Evolutionary conservation across 2,113 vertebrate species (phyloP).

Genomic region (Struthidea cinerea): DNA sequence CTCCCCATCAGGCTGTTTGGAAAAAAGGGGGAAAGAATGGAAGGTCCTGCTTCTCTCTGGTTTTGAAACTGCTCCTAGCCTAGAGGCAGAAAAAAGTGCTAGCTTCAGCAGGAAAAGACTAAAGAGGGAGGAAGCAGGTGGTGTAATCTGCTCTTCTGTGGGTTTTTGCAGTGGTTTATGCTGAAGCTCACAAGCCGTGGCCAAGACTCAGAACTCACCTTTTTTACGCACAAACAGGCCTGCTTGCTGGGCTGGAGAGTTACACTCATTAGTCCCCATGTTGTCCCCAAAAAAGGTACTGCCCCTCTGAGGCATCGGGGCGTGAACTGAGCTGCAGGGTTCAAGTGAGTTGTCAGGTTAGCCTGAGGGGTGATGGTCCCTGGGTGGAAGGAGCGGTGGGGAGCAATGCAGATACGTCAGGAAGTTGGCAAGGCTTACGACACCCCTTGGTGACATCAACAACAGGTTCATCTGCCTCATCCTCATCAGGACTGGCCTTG

Average conservation of each 20-base stretch:
- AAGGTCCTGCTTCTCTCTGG: not conserved
- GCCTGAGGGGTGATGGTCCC: not conserved
- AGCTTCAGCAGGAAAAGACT: not conserved
- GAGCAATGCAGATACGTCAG: not conserved
- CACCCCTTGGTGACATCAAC: not conserved
- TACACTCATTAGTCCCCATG: rapidly evolving
- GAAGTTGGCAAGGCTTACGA: not conserved
- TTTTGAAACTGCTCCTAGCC: not conserved
- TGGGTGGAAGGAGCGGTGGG: not conserved
- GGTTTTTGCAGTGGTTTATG: not conserved
- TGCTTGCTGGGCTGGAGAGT: not conserved
- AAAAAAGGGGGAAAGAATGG: not conserved
- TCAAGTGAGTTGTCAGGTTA: not conserved
- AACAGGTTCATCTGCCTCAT: rapidly evolving
- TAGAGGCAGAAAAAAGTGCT: not conserved
- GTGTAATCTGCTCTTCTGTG: not conserved
- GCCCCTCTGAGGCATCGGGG: not conserved
- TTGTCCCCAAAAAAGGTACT: not conserved
- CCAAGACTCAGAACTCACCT: not conserved
- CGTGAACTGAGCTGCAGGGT: not conserved
- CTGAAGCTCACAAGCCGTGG: not conserved
- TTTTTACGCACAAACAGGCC: not conserved
- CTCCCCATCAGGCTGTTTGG: not conserved
- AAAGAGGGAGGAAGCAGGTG: not conserved
- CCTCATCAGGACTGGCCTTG: not conserved